Base-by-base conservation (phyloP, 2,888 invertebrate species). In the Antheraea assamensis region DNA sequence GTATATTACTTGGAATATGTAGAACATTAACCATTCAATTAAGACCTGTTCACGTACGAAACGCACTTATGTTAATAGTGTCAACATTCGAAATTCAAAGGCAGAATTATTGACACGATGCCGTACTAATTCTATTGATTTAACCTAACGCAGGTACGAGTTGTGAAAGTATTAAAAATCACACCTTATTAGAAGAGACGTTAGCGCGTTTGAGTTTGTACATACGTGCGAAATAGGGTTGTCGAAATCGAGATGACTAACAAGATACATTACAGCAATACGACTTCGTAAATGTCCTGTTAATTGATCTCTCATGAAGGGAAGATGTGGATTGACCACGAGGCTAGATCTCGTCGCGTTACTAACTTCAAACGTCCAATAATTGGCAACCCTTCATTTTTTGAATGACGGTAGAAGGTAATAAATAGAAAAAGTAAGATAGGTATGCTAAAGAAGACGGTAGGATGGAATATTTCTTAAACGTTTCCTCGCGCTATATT, bases 161-260 rank as follows among this genome's bases (percentile, higher is more conserved):
- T 77, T 74, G 78, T 79, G 79, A 78, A 78, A 79, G 75, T 77
- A 61, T 76, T 68, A 70, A 68, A 73, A 73, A 24, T 73, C 47
- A 35, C 73, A 73, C 61, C 17, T 64, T 64, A 64, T 64, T 35
- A 68, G 66, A 68, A 21, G 35, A n/a, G n/a, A 68, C 68, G 31
- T 68, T 68, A 35, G 31, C 35, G 15, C 31, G 58, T 30, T 5
- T 30, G 31, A 21, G 10, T 71, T 27, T 71, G 58, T 52, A 47
- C 52, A 42, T 49, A 27, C 27, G 30, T 64, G 61, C 19, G 27
- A 71, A 71, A 71, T 49, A 71, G 49, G 71, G 71, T 19, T 71
- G 71, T 27, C 71, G 52, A 30, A 47, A 52, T 52, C 52, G 5
- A 52, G 0, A 21, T 21, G 52, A 52, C 21, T 52, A 52, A 8